Percentiles rank a stretch among this genome's conserved stretches.
phyloP scores from a whole-genome alignment of 2,797 vertebrate genomes.

The Champsocephalus gunnari region DNA sequence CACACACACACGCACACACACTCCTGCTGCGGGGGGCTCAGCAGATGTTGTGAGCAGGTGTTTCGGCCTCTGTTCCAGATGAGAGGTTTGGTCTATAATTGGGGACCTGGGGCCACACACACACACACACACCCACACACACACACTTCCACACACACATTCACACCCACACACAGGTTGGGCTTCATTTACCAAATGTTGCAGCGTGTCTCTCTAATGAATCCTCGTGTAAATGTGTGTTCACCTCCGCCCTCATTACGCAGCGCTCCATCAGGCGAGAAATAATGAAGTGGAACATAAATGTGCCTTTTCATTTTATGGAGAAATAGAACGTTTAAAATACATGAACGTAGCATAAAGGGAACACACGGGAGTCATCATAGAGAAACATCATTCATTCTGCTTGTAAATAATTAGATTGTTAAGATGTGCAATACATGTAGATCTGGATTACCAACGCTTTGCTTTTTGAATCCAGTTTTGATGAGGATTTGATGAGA shows the following conservation, averaged over 20 bases:
- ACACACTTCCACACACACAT: conserved; percentile 15
- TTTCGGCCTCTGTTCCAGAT: conserved; percentile 56
- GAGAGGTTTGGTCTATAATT: conserved; percentile 67
- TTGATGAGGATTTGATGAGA: too few species aligned
- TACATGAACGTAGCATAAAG: background rate
- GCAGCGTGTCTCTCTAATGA: conserved; percentile 56
- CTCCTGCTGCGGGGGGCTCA: conserved; percentile 10
- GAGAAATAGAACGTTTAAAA: background rate
- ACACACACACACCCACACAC: conserved; percentile 25
- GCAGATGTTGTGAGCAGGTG: conserved; percentile 74
- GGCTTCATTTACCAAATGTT: conserved; percentile 55
- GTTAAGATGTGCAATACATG: too few species aligned
- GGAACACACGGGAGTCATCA: background rate
- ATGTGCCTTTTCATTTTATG: background rate
- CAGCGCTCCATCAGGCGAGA: background rate
- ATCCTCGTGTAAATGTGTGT: conserved; percentile 50
- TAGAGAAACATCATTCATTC: too few species aligned
- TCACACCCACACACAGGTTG: conserved; percentile 16
- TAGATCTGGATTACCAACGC: too few species aligned
- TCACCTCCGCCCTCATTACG: conserved; percentile 57
- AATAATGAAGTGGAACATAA: conserved; percentile 31
- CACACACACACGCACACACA: background rate
- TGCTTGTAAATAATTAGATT: too few species aligned
- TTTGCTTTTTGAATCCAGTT: too few species aligned
- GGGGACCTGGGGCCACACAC: conserved; percentile 55